Base-by-base conservation (phyloP, 1,140 invertebrate species). In the Idris sp. region DNA sequence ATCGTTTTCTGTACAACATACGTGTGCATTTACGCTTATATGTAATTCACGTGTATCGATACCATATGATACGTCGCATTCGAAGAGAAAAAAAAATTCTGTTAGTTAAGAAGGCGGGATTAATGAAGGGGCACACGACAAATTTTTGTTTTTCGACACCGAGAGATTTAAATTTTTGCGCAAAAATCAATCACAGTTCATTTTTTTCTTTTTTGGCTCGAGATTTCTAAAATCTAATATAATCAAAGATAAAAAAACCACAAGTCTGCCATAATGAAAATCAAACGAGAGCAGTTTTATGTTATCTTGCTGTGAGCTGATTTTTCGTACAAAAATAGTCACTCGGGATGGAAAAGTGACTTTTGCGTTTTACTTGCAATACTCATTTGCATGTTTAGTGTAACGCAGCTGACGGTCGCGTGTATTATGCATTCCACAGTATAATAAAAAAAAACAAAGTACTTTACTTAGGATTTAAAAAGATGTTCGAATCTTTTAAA, bases 21-120 rank as follows among this genome's bases (percentile, higher is more conserved):
- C 64, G 59, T 75, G 64, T 69, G 58, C 64, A 75, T 64, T 58
- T 74, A 68, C 74, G 74, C 74, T 72, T 72, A 72, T 61, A 72
- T 67, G 61, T 76, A 59, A 67, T 18, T 40, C 28, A 53, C 46
- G 18, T 65, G 38, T 31, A 68, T 68, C 14, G 18, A 11, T 58
- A 41, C 25, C n/a, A n/a, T n/a, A 64, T 56, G 36, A 43, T 31
- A 51, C 13, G 48, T 58, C 16, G 33, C 49, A 36, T 62, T 48
- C 41, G 31, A 38, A 4, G 6, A 41, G 10, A 36, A 18, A 25
- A 43, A 2, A 56, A 53, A 48, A 58, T 65, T 69, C 31, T 65
- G 19, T 75, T 65, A 13, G 46, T 58, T 33, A 44, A 9, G 10
- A 53, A 43, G 33, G 15, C 28, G 44, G 22, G 26, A 44, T 2